phyloP scores from a whole-genome alignment of 1,140 invertebrate species.

The Battus philenor region DNA sequence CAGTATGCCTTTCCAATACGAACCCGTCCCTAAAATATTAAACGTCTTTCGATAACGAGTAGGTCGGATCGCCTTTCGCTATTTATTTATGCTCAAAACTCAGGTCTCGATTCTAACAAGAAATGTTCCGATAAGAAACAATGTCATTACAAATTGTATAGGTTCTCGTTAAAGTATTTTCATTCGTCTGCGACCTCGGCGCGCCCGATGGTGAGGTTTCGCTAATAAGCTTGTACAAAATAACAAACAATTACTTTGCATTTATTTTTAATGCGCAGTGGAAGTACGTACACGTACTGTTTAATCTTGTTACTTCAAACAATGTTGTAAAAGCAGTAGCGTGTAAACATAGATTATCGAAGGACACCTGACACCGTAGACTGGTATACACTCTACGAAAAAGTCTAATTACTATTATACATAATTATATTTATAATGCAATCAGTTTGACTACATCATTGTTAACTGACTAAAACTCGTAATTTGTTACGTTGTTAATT shows the following conservation, averaged over 20 bases:
- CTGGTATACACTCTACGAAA: too few relatives aligned
- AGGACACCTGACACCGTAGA: too few relatives aligned
- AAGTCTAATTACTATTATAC: too few relatives aligned
- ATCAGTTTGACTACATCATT: too few relatives aligned
- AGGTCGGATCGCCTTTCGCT: background rate
- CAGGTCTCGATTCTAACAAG: slow-evolving; percentile 19
- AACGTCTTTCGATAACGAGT: slow-evolving; percentile 25
- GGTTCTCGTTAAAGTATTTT: background rate
- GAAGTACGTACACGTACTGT: slow-evolving; percentile 5
- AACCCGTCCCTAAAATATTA: slow-evolving; percentile 34
- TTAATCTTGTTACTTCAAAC: slow-evolving; percentile 11
- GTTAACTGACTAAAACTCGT: too few relatives aligned
- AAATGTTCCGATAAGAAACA: slow-evolving; percentile 24
- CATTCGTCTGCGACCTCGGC: background rate
- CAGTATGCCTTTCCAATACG: slow-evolving; percentile 24
- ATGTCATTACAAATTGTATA: slow-evolving; percentile 10
- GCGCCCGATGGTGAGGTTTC: background rate
- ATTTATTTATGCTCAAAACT: slow-evolving; percentile 4
- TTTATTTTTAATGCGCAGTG: background rate
- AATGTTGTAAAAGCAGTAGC: background rate
- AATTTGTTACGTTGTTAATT: too few relatives aligned
- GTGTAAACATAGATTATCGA: too few relatives aligned
- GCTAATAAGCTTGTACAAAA: slow-evolving; percentile 9
- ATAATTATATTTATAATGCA: too few relatives aligned
- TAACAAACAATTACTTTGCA: slow-evolving; percentile 4